phyloP scores from a whole-genome alignment of 2,888 invertebrate genomes.

The Alloscopus bannaensis region DNA sequence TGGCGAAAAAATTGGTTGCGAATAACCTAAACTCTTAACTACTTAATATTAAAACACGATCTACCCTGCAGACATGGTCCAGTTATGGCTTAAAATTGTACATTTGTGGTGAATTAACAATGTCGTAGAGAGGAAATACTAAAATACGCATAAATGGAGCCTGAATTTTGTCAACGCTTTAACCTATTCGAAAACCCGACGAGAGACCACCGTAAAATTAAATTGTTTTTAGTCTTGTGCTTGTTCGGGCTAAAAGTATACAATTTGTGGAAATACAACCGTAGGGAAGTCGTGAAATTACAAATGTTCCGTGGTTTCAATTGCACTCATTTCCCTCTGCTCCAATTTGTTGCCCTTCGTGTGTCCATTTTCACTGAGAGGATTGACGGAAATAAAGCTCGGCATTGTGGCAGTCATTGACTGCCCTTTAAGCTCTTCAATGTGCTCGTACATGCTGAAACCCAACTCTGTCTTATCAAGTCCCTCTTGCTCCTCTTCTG shows the following conservation, averaged over 20 bases:
- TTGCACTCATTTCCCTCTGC: constrained; percentile 12
- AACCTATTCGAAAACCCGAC: neutral
- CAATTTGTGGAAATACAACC: no score
- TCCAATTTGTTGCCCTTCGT: constrained; percentile 29
- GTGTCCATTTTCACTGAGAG: constrained; percentile 52
- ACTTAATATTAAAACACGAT: no score
- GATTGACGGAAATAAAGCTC: constrained; percentile 52
- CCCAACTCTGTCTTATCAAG: constrained; percentile 68
- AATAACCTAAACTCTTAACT: no score
- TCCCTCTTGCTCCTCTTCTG: constrained; percentile 66
- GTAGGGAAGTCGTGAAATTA: constrained; percentile 1
- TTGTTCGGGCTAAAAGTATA: no score
- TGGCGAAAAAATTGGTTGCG: no score
- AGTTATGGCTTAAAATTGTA: no score
- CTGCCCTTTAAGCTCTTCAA: constrained; percentile 61
- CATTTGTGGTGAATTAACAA: no score
- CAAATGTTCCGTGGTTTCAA: constrained; percentile 48
- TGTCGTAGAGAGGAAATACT: no score
- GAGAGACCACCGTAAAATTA: neutral
- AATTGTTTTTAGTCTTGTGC: no score
- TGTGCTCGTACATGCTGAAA: constrained; percentile 67
- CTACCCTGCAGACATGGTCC: no score
- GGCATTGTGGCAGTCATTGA: constrained; percentile 39
- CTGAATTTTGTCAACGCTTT: no score
- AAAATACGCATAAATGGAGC: no score